Base-by-base conservation (phyloP, 2,888 invertebrate genomes). In the Ornithoptera priamus region DNA sequence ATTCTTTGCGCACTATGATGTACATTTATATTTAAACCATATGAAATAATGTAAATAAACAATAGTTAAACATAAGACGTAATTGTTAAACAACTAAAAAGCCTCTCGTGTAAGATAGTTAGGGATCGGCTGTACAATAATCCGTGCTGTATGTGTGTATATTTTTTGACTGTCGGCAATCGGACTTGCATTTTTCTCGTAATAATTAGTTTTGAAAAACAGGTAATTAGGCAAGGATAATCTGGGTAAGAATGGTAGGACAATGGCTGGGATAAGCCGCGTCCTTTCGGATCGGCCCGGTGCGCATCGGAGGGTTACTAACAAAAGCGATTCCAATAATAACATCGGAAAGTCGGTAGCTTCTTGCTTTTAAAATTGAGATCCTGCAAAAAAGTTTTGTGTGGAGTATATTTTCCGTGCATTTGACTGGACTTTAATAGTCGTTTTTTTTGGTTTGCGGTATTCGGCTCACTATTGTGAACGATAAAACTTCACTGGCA, bases 321-420 rank as follows among this genome's bases (percentile, higher is more conserved):
- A 92, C 89, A 91, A 91, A 81, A 79, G 86, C 73, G 73, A 81
- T 76, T 80, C 75, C 84, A 83, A 86, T 89, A 89, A 89, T 87
- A 89, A 88, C 86, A 89, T 87, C 87, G 85, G 78, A 82, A 91
- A 91, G 91, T 90, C 90, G 92, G 90, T 90, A 91, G 92, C 91
- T 92, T 91, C 90, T 90, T 88, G 89, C 89, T 88, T 88, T 88
- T 80, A 81, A 79, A 83, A 84, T 84, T 80, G 83, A 80, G 77
- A 79, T 75, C 18, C 68, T 53, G 74, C 80, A 86, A 89, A 90
- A 87, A 87, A 80, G 82, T 74, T 73, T 75, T 59, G 60, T 72
- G 72, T 71, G 67, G 62, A 72, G 70, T 73, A 70, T 70, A 73
- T 75, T 75, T 76, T 74, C 74, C 70, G 62, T 71, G 59, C 65